Base-by-base conservation (phyloP, 2,888 invertebrate genomes). In the Chesias legatella region DNA sequence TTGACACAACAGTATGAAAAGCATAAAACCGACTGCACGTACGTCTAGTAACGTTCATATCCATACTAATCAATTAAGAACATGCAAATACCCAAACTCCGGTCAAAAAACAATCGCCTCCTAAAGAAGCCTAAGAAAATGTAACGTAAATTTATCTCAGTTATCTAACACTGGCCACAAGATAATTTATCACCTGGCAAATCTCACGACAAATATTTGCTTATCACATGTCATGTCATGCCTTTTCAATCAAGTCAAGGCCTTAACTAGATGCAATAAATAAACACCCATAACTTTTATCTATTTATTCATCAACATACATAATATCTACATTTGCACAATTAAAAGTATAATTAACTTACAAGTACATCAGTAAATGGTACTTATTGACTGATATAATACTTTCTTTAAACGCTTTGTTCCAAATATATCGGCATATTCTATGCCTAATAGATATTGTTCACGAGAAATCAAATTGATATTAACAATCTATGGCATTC, bases 251-350 rank as follows among this genome's bases (percentile, higher is more conserved):
- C 44, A 56, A 53, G 51, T 21, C n/a, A n/a, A n/a, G n/a, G 21
- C 21, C 21, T 30, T 28, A n/a, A n/a, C n/a, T n/a, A 35, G 9
- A 10, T 29, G 23, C 36, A 64, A 63, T 66, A 62, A 66, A 60
- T 59, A 57, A 58, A 25, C 52, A 56, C 13, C 13, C 44, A 42
- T 63, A 73, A 72, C 67, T 78, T 84, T 84, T 82, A 78, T 75
- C 82, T 86, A 86, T 88, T 88, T 88, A 88, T 85, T 86, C 86
- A 81, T 85, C 85, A 88, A 88, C 88, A 85, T 88, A 85, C 82
- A 81, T 85, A 80, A 83, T 88, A 86, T 85, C 86, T 88, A 88
- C 86, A 88, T 82, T 83, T 84, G 82, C 84, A 84, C 84, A 85
- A 81, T 79, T 80, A 74, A 69, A 63, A 67, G 67, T 74, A 79